Base-by-base conservation (phyloP, 1,140 invertebrate species). In the Theocolax elegans region DNA sequence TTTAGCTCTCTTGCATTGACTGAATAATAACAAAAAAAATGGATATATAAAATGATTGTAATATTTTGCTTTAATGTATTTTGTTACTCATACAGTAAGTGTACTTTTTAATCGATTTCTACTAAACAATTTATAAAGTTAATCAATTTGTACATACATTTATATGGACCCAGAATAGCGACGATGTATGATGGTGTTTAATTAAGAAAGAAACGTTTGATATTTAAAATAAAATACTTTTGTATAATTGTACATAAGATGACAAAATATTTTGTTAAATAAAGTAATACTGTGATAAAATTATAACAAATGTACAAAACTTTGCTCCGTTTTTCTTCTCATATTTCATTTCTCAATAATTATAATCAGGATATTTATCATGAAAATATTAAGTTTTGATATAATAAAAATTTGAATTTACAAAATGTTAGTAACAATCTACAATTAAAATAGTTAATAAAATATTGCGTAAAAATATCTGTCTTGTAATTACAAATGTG, bases 211-310 rank as follows among this genome's bases (percentile, higher is more conserved):
- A 51, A 40, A 17, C 13, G 2, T 17, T 48, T 29, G 31, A 60
- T 51, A 68, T 60, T 68, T 38, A 42, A 29, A 59, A 58, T 65
- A 38, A 31, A 56, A 27, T 40, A 58, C 3, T 67, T 58, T 69
- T 56, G 53, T 71, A 66, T 51, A 46, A 54, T 51, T 79, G 72
- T 81, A 77, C 38, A 81, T 80, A 80, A 74, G 63, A 78, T 66
- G 59, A 76, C 48, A 23, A 69, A 72, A 73, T 80, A 81, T 81
- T 81, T 80, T 81, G 69, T 79, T 78, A 79, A 73, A 69, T 58
- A 74, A 74, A 77, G 53, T 35, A 74, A 73, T 72, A 44, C 71
- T 78, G 75, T 77, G 78, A 80, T 80, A 80, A 77, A 48, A 10
- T 35, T 35, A 35, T n/a, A 49, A 19, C 21, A 17, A 23, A 1